Evolutionary conservation across 2,888 invertebrate species (phyloP).

Genomic region (Drosophila anceps): DNA sequence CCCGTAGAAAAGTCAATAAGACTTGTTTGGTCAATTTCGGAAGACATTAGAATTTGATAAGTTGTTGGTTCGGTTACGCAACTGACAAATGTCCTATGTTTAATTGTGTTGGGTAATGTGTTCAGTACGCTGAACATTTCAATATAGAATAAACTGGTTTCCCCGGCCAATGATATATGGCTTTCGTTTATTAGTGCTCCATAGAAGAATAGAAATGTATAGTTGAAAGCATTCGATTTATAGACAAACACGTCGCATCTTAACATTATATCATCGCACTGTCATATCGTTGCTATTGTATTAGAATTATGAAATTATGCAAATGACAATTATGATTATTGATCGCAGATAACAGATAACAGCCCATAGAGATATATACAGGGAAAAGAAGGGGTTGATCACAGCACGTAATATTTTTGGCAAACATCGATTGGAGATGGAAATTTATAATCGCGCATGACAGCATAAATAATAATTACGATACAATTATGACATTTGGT

Average conservation of each 20-base stretch:
- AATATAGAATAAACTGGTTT: conserved; percentile 54
- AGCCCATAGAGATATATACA: conserved; percentile 1
- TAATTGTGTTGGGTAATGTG: conserved; percentile 71
- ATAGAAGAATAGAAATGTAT: conserved; percentile 9
- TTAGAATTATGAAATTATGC: conserved; percentile 78
- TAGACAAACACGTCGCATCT: conserved; percentile 15
- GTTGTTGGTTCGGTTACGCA: conserved; percentile 60
- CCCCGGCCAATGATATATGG: conserved; percentile 64
- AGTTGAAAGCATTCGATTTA: conserved; percentile 29
- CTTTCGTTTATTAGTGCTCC: conserved; percentile 47
- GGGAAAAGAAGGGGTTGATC: conserved; percentile 48
- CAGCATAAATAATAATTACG: conserved; percentile 83
- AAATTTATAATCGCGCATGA: conserved; percentile 68
- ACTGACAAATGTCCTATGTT: conserved; percentile 63
- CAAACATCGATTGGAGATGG: conserved; percentile 48
- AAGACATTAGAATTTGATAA: conserved; percentile 54
- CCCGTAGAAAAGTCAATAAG: conserved; percentile 59
- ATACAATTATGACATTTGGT: conserved; percentile 70
- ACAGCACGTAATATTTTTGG: conserved; percentile 58
- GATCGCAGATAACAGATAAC: conserved; percentile 35
- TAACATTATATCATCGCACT: conserved; percentile 32
- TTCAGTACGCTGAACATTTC: conserved; percentile 61
- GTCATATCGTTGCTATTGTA: conserved; percentile 55
- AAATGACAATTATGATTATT: conserved; percentile 65
- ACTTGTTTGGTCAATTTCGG: conserved; percentile 68